Percentiles rank a stretch among this genome's conserved stretches.
These are phyloP conservation scores for Stomatorhinus walkeri DNA, from an alignment of 2,797 vertebrate species.

Conservation along the genomic window DNA sequence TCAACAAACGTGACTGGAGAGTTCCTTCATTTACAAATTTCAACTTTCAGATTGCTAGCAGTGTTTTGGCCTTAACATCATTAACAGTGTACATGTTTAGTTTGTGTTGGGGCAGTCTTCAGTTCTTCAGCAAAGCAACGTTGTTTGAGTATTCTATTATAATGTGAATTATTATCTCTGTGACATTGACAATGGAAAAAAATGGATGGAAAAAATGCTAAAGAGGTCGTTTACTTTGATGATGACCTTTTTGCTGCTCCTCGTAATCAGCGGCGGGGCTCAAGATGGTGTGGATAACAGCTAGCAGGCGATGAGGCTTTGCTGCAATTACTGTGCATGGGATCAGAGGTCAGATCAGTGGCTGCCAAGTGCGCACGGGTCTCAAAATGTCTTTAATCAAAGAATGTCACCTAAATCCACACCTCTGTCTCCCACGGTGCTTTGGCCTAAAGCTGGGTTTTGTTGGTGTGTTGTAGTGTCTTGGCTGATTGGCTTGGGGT, in stretches of 20 bases:
- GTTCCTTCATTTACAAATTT: not conserved
- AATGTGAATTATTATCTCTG: slow-evolving; percentile 8
- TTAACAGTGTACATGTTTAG: not conserved
- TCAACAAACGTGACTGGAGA: not conserved
- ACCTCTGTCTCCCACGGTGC: slow-evolving; percentile 28
- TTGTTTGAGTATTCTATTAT: slow-evolving; percentile 17
- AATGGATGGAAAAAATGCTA: slow-evolving; percentile 37
- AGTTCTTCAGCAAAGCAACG: slow-evolving; percentile 6
- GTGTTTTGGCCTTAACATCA: not conserved
- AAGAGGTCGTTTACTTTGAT: slow-evolving; percentile 48
- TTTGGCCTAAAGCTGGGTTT: not conserved
- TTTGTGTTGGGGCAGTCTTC: not conserved
- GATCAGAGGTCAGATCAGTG: not conserved
- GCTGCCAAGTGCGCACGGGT: not conserved
- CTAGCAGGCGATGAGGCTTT: not conserved
- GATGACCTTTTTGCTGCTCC: slow-evolving; percentile 49
- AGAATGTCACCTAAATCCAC: slow-evolving; percentile 24
- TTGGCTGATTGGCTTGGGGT: not conserved
- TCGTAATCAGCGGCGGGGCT: slow-evolving; percentile 45
- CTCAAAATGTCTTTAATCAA: slow-evolving; percentile 23
- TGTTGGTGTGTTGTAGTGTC: not conserved
- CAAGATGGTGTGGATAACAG: slow-evolving; percentile 38
- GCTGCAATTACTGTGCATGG: slow-evolving; percentile 34
- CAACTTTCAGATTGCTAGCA: not conserved
- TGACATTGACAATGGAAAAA: slow-evolving; percentile 19